Base-by-base conservation (phyloP, 2,113 vertebrate species). In the Pseudorhombus dupliciocellatus region DNA sequence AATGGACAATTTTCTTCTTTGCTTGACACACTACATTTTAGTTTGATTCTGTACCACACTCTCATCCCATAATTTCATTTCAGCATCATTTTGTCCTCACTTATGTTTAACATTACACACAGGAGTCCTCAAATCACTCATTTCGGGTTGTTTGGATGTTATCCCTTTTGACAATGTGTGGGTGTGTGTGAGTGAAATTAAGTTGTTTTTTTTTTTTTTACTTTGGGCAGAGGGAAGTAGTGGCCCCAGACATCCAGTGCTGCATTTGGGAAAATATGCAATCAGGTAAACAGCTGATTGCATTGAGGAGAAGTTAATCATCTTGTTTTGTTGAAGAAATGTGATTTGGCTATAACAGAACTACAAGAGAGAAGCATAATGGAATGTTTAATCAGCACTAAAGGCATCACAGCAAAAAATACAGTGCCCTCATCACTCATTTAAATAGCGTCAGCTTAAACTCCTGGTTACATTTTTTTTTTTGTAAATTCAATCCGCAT, bases 401-500 rank as follows among this genome's bases (percentile, higher is more conserved):
- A 77, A 77, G 66, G 61, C 30, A 60, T 58, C 37, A 30, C 62
- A 70, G 40, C 58, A 46, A 74, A 70, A 65, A 1, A 22, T 31
- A 64, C 4, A 1, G 42, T 70, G 4, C 66, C 51, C 34, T 52
- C 54, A 75, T 81, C 61, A 79, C 44, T 73, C 59, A 59, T 71
- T 81, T 68, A 73, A 80, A 81, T 73, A 40, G 37, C 77, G 66
- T 78, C 42, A 58, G n/a, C 57, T 73, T 69, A 40, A 62, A 37
- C 58, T 54, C 0, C 77, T n/a, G n/a, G n/a, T 75, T 79, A 54
- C 31, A 73, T 62, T 70, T 37, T 59, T 75, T 52, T 75, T 24
- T 25, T 14, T 54, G 59, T 76, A 62, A 81, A 75, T 67, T 77
- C 83, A 79, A 74, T 64, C 82, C 68, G 1, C 60, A 71, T 76